These are phyloP conservation scores for Tetramorium simillimum DNA, from an alignment of 1,140 invertebrate genomes.

Conservation along the genomic window DNA sequence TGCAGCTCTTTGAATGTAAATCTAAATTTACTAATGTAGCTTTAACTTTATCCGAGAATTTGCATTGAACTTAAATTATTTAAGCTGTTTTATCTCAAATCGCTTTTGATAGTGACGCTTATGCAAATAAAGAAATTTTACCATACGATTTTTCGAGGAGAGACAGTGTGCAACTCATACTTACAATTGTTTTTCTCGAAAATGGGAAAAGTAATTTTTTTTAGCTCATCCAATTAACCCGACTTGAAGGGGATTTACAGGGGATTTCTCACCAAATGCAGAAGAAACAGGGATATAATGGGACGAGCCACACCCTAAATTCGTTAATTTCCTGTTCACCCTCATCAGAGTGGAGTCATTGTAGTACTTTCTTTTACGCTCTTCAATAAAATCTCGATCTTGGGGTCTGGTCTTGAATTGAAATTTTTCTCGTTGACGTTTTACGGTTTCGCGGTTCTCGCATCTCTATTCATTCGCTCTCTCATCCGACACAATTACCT, in stretches of 20 bases:
- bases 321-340: constrained; percentile 27
- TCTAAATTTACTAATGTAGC: neutral
- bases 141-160: neutral
- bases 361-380: neutral
- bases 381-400: constrained; percentile 37
- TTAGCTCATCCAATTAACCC: constrained; percentile 20
- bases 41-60: neutral
- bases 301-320: constrained; percentile 22
- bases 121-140: neutral
- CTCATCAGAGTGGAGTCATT: neutral
- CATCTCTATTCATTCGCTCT: constrained; percentile 15
- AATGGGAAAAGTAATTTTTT: constrained; percentile 23
- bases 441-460: constrained; percentile 26
- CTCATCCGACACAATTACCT: constrained; percentile 27
- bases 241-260: neutral
- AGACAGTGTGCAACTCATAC: neutral
- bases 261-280: neutral
- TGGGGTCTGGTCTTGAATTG: constrained; percentile 12
- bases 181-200: neutral
- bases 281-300: constrained; percentile 29
- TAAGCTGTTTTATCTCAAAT: neutral
- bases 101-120: too few species aligned
- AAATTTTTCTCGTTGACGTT: constrained; percentile 31
- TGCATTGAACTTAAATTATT: neutral
- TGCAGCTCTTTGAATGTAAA: neutral